These are phyloP conservation scores for Microplitis demolitor DNA, from an alignment of 1,140 invertebrate species.

Conservation along the genomic window DNA sequence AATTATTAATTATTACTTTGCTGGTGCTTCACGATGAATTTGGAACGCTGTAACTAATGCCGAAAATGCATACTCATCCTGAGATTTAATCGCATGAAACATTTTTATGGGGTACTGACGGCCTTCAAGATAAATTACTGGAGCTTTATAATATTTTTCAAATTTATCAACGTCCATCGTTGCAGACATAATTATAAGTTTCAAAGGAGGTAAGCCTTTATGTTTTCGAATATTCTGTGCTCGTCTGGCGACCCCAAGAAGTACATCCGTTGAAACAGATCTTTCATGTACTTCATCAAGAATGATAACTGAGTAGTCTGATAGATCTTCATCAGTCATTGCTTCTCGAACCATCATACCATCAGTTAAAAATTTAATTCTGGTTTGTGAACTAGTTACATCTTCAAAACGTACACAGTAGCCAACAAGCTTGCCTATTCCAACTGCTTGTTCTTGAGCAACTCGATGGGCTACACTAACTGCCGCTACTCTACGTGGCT, in stretches of 20 bases:
- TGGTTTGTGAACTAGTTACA: slow-evolving; percentile 74
- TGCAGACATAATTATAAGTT: slow-evolving; percentile 91
- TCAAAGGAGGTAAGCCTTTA: slow-evolving; percentile 67
- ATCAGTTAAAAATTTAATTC: slow-evolving; percentile 91
- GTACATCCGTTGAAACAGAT: slow-evolving; percentile 92
- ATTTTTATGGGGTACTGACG: slow-evolving; percentile 84
- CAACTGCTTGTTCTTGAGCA: slow-evolving; percentile 72
- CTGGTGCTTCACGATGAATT: slow-evolving; percentile 82
- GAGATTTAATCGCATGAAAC: slow-evolving; percentile 74
- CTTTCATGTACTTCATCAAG: slow-evolving; percentile 98
- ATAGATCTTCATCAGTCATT: slow-evolving; percentile 73
- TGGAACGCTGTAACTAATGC: slow-evolving; percentile 88
- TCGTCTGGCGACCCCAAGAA: slow-evolving; percentile 83
- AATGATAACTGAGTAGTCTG: slow-evolving; percentile 84
- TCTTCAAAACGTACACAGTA: slow-evolving; percentile 95
- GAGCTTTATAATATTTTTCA: slow-evolving; percentile 85
- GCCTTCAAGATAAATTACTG: slow-evolving; percentile 88
- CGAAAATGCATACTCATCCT: slow-evolving; percentile 85
- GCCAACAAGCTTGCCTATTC: slow-evolving; percentile 78
- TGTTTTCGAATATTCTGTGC: slow-evolving; percentile 75
- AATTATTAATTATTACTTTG: slow-evolving; percentile 68
- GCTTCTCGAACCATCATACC: slow-evolving; percentile 93
- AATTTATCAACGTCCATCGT: slow-evolving; percentile 96
- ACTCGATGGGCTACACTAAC: slow-evolving; percentile 88
- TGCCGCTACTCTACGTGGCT: slow-evolving; percentile 91